These are phyloP conservation scores for Serinus canaria DNA, from an alignment of 2,113 vertebrate species.

Conservation along the genomic window DNA sequence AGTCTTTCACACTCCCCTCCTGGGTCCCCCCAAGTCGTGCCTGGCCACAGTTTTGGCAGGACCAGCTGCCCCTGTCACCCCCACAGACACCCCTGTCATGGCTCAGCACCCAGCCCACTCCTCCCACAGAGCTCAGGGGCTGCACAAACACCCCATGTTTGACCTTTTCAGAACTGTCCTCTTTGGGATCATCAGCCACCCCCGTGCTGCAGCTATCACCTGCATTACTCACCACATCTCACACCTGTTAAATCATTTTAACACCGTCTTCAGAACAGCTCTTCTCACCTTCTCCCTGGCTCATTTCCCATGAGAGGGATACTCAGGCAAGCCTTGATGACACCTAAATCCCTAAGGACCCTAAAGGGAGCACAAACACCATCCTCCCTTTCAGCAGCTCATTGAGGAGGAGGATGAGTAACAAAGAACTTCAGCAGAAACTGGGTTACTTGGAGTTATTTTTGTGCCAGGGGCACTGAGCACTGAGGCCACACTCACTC, in stretches of 20 bases:
- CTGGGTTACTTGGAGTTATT: conserved; percentile 16
- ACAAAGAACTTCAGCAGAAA: neutral
- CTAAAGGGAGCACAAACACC: neutral
- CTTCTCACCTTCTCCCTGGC: neutral
- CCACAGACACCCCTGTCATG: rapidly evolving
- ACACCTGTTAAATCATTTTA: neutral
- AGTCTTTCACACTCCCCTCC: neutral
- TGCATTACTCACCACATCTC: neutral
- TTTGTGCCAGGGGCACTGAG: neutral
- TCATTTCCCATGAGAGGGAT: neutral
- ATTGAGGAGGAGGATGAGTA: neutral
- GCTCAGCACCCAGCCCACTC: neutral
- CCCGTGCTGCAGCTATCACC: neutral
- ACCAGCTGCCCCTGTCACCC: neutral
- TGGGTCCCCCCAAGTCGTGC: rapidly evolving
- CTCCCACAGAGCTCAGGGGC: neutral
- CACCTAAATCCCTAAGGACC: neutral
- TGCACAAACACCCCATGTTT: neutral
- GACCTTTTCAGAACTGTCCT: neutral
- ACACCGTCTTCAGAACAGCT: neutral
- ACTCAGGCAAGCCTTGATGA: neutral
- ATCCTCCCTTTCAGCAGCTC: neutral
- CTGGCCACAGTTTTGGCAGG: rapidly evolving
- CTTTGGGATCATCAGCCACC: neutral
- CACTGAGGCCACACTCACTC: neutral